phyloP scores from a whole-genome alignment of 2,797 vertebrate species.

The Myotis findleyi region DNA sequence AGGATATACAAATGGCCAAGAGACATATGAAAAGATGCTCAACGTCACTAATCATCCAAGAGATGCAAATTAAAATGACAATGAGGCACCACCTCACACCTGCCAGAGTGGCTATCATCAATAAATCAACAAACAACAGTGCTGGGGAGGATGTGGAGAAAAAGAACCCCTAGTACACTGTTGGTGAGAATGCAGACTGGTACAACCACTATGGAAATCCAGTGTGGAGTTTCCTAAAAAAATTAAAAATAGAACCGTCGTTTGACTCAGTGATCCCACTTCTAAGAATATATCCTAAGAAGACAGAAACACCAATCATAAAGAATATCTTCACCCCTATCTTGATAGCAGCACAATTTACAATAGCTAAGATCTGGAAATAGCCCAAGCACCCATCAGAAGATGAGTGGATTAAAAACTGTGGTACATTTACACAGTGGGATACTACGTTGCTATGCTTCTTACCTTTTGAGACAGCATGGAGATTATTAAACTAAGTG shows the following conservation, averaged over 20 bases:
- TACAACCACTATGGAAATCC: background rate
- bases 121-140: background rate
- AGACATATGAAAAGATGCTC: background rate
- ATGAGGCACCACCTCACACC: background rate
- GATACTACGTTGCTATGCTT: background rate
- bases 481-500: background rate
- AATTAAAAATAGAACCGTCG: background rate
- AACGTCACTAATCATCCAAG: background rate
- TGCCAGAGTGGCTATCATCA: background rate
- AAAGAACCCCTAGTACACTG: background rate
- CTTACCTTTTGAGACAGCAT: background rate
- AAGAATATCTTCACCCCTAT: background rate
- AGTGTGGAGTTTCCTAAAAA: background rate
- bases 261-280: background rate
- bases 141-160: background rate
- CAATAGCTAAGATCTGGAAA: background rate
- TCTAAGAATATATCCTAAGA: background rate
- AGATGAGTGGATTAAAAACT: background rate
- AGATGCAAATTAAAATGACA: background rate
- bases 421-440: background rate
- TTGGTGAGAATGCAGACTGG: background rate
- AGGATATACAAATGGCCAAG: background rate
- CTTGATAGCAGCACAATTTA: background rate
- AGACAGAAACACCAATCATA: background rate
- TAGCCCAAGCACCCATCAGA: background rate